Evolutionary conservation across 1,140 invertebrate genomes (phyloP).

Genomic region (Lordiphosa collinella): DNA sequence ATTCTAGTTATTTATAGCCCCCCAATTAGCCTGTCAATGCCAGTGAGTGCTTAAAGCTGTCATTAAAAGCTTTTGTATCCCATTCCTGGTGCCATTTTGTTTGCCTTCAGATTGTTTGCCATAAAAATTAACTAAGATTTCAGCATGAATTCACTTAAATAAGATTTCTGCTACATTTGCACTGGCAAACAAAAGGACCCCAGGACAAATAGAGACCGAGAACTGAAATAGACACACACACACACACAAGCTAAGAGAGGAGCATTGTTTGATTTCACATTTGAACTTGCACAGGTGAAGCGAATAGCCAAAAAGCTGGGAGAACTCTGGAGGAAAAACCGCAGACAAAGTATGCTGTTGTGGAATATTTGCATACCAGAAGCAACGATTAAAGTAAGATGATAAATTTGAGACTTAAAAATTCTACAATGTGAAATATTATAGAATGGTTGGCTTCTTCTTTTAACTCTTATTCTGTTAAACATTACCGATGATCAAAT

Average conservation of each 20-base stretch:
- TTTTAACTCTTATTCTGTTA: too few species aligned
- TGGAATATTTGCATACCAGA: too few species aligned
- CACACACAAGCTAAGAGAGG: not conserved
- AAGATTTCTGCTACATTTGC: slow-evolving; percentile 54
- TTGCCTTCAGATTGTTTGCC: slow-evolving; percentile 33
- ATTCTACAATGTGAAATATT: too few species aligned
- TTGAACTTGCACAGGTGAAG: slow-evolving; percentile 27
- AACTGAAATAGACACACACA: not conserved
- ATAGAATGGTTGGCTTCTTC: too few species aligned
- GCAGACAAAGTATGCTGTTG: slow-evolving; percentile 11
- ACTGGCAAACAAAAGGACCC: slow-evolving; percentile 31
- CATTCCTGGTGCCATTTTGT: slow-evolving; percentile 14
- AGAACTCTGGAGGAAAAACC: slow-evolving; percentile 18
- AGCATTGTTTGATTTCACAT: slow-evolving; percentile 46
- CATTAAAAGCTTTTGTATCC: slow-evolving; percentile 20
- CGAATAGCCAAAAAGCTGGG: slow-evolving; percentile 18
- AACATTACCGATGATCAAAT: too few species aligned
- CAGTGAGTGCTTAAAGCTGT: slow-evolving; percentile 20
- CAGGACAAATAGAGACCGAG: slow-evolving; percentile 18
- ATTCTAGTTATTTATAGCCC: slow-evolving; percentile 29
- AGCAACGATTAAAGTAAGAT: too few species aligned
- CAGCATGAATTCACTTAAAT: slow-evolving; percentile 49
- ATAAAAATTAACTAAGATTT: slow-evolving; percentile 59
- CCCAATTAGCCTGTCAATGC: slow-evolving; percentile 34
- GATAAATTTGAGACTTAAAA: too few species aligned